Base-by-base conservation (phyloP, 2,797 vertebrate species). In the Clarias platycephalus region DNA sequence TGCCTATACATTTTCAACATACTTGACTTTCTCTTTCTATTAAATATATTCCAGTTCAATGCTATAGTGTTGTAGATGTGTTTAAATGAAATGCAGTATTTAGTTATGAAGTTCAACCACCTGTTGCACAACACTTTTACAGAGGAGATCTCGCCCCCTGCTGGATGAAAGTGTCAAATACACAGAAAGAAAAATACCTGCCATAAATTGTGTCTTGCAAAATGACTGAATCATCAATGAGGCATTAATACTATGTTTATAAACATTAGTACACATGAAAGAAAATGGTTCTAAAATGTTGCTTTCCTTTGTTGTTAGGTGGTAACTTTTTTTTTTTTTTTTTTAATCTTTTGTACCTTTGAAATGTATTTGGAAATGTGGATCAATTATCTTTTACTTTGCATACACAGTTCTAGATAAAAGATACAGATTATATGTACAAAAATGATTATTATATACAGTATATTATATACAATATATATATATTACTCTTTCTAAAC, bases 141-240 rank as follows among this genome's bases (percentile, higher is more conserved):
- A 26, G 10, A 81, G 71, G 4, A 77, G 57, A 72, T 68, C 5
- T 64, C 75, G 57, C 79, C 82, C 75, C 40, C 84, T 76, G n/a
- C 74, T 84, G 88, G 80, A 37, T 16, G 7, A 1, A 75, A 15
- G 75, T 77, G 78, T 58, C 55, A 53, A 79, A 77, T 88, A 81
- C 78, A 16, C 75, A 74, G 15, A 31, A 80, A 22, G 18, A 64
- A 13, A n/a, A 58, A 60, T 2, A 2, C 28, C 44, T 64, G 20
- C 2, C 9, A 34, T 26, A 5, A 62, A 16, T 22, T 62, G 44
- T 31, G 44, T 31, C 44, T 55, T 53, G 16, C 72, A 20, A 55
- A 55, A 75, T 37, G 10, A 1, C 2, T 63, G 1, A 63, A 79
- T 44, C 1, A 26, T 63, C 13, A 44, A 1, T 62, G 31, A 40